A percentile compares a stretch with the other conserved stretches of the same genome.
Conservation (phyloP, 1,140 invertebrate species). For the Popillia japonica region DNA sequence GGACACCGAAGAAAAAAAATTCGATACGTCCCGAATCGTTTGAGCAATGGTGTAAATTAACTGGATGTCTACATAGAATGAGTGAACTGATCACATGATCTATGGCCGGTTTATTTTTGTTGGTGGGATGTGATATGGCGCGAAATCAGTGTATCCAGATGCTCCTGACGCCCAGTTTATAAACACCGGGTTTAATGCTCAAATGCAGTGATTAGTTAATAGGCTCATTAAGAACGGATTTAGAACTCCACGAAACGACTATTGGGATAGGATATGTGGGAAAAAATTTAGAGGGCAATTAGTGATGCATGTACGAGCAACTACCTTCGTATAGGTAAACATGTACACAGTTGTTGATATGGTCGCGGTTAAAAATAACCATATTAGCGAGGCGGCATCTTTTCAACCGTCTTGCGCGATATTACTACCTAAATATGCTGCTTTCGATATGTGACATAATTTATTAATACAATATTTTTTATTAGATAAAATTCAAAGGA, state of each 20-base stretch:
- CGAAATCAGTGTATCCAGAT: slow-evolving; percentile 38
- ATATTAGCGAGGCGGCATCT: neutral
- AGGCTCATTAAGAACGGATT: slow-evolving; percentile 40
- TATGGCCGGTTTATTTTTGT: slow-evolving; percentile 34
- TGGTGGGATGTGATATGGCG: slow-evolving; percentile 37
- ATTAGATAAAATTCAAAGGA: no score
- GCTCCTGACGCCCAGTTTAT: slow-evolving; percentile 40
- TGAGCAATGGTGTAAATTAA: slow-evolving; percentile 17
- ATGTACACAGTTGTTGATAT: slow-evolving; percentile 6
- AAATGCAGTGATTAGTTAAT: slow-evolving; percentile 42
- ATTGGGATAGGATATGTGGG: slow-evolving; percentile 37
- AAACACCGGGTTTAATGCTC: slow-evolving; percentile 42
- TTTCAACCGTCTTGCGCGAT: no score
- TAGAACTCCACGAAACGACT: slow-evolving; percentile 37
- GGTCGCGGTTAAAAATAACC: neutral
- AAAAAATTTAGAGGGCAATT: slow-evolving; percentile 22
- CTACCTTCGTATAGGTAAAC: neutral
- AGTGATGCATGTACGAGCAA: neutral
- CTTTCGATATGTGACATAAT: no score
- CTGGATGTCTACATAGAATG: slow-evolving; percentile 2
- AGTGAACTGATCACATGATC: slow-evolving; percentile 28
- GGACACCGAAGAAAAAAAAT: neutral
- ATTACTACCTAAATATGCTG: no score
- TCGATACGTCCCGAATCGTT: neutral
- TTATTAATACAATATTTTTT: no score